Evolutionary conservation across 2,113 vertebrate species (phyloP).

Genomic region (Aptenodytes patagonicus): DNA sequence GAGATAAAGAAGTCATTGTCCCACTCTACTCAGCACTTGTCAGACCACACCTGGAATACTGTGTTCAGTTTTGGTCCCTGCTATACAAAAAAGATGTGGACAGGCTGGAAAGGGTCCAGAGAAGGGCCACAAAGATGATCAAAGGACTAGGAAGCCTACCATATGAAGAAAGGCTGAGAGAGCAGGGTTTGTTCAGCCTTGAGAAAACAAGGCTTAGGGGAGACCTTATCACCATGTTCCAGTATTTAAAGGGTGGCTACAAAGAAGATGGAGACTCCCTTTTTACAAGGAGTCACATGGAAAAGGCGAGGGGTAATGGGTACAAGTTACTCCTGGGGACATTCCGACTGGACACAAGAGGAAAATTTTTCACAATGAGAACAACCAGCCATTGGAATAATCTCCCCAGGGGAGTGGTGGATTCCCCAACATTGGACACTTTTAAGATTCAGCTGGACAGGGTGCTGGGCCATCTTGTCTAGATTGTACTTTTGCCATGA

Average conservation of each 20-base stretch:
- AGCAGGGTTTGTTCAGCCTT: background rate
- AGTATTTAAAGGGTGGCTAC: background rate
- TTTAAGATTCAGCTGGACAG: background rate
- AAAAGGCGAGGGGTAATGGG: background rate
- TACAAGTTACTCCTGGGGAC: background rate
- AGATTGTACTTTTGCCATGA: background rate
- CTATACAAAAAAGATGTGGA: background rate
- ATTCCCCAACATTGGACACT: no score
- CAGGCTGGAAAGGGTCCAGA: background rate
- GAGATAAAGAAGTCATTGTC: background rate
- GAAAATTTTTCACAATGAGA: no score
- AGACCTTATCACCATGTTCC: background rate
- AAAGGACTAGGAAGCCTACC: background rate
- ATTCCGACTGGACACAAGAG: no score
- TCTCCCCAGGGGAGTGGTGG: no score
- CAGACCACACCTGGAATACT: background rate
- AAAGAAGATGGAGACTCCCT: background rate
- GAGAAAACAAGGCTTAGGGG: background rate
- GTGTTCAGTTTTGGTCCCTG: background rate
- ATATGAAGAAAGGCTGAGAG: background rate
- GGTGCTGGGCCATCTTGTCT: background rate
- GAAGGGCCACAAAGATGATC: background rate
- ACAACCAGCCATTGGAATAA: no score
- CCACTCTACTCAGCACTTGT: background rate
- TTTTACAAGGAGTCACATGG: background rate